Evolutionary conservation across 2,888 invertebrate species (phyloP), one percentile per base, ranked within the genome.

Genomic region (Caenorhabditis auriculariae): DNA sequence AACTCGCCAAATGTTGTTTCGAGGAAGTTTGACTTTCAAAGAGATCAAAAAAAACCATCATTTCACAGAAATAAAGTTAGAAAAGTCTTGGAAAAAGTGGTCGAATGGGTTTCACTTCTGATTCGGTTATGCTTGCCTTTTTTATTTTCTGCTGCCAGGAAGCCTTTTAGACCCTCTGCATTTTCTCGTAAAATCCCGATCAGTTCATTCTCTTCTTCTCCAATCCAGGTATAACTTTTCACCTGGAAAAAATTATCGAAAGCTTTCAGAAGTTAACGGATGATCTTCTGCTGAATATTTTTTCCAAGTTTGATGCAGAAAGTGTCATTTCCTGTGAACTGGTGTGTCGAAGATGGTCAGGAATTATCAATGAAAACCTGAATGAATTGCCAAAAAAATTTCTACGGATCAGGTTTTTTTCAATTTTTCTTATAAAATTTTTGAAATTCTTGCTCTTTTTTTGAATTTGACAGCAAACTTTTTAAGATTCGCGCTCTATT

Each of bases 361-460:
- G 48, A 28, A 41, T 63, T 0, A 59, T 75, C n/a, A 49, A 49
- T 6, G 42, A 52, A 4, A 54, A 62, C 28, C 29, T 51, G n/a
- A 51, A 48, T 17, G 32, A 46, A 0, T 48, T 71, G 39, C 62
- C 63, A 42, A 46, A 0, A 69, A 68, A 46, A 51, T 69, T 7
- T 49, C 49, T 19, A 60, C 60, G 17, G 75, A 75, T 55, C 74
- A 75, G 63, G 75, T 74, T n/a, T n/a, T n/a, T n/a, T n/a, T n/a
- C n/a, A 45, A 7, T 23, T 35, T 27, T 6, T 12, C 23, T 44
- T 26, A 19, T 4, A 61, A 54, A 37, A 46, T 21, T n/a, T n/a
- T n/a, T n/a, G n/a, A n/a, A n/a, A n/a, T n/a, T n/a, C n/a, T n/a
- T n/a, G n/a, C n/a, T n/a, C n/a, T n/a, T n/a, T n/a, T n/a, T n/a